These are phyloP conservation scores for Exaiptasia diaphana DNA, from an alignment of 64 coral and sea anemone genomes.

Conservation along the genomic window DNA sequence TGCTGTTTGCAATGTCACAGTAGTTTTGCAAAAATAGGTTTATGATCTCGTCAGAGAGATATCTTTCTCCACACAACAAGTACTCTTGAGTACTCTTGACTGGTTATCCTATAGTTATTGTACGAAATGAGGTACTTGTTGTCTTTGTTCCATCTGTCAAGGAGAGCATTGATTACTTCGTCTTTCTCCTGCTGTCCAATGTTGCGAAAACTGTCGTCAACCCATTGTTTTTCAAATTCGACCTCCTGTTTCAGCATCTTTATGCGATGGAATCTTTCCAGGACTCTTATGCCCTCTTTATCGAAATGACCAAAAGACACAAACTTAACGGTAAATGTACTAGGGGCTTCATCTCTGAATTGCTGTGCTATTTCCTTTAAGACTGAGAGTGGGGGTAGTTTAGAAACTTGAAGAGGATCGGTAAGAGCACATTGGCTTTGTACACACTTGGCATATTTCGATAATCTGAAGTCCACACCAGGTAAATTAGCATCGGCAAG, in stretches of 20 bases:
- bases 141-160: background rate
- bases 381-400: background rate
- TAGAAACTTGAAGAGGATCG: background rate
- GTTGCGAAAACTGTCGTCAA: background rate
- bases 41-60: slow-evolving; percentile 1
- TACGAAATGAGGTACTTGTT: background rate
- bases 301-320: background rate
- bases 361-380: background rate
- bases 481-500: background rate
- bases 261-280: background rate
- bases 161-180: background rate
- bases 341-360: background rate
- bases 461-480: background rate
- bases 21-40: background rate
- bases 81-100: slow-evolving; percentile 4
- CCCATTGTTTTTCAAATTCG: background rate
- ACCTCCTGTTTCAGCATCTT: background rate
- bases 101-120: background rate
- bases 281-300: background rate
- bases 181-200: background rate
- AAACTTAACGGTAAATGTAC: background rate
- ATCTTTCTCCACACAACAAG: slow-evolving; percentile 5
- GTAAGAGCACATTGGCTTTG: background rate
- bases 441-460: background rate
- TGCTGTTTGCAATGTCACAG: background rate